Percentiles rank a stretch among this genome's conserved stretches.
These are phyloP conservation scores for Syngnathoides biaculeatus DNA, from an alignment of 2,113 vertebrate species.

Conservation along the genomic window DNA sequence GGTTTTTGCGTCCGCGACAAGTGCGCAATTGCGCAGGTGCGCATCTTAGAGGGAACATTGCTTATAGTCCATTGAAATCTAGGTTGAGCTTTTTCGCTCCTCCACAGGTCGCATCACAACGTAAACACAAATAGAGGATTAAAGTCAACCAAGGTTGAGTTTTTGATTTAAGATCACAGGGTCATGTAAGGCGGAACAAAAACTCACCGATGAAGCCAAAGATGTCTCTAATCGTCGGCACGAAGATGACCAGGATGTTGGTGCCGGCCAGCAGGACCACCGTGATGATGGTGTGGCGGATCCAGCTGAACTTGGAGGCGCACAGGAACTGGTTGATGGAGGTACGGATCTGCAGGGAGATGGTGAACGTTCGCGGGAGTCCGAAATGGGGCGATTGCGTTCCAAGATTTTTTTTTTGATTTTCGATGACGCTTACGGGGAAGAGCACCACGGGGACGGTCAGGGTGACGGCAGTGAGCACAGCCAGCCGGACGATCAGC, in stretches of 20 bases:
- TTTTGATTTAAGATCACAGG: no score
- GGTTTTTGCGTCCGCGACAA: no score
- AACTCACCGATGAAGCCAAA: conserved; percentile 89
- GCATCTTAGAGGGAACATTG: no score
- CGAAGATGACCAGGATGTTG: conserved; percentile 89
- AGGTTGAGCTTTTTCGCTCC: no score
- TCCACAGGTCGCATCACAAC: no score
- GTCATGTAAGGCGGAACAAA: background rate
- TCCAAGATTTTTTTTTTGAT: background rate
- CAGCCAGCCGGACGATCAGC: conserved; percentile 90
- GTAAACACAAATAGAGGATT: no score
- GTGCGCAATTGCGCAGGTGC: no score
- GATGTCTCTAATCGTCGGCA: conserved; percentile 92
- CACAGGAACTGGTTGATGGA: conserved; percentile 87
- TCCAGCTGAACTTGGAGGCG: conserved; percentile 85
- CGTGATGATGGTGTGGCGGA: conserved; percentile 85
- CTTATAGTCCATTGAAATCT: no score
- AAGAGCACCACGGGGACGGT: conserved; percentile 97
- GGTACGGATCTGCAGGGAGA: conserved; percentile 81
- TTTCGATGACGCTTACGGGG: conserved; percentile 78
- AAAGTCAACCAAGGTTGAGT: no score
- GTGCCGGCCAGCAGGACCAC: conserved; percentile 75
- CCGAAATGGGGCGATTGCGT: background rate
- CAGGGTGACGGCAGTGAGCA: conserved; percentile 89
- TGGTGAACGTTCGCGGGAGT: background rate